A percentile compares a stretch with the other conserved stretches of the same genome.
These are phyloP conservation scores for Ifrita kowaldi DNA, from an alignment of 2,113 vertebrate genomes.

Conservation along the genomic window DNA sequence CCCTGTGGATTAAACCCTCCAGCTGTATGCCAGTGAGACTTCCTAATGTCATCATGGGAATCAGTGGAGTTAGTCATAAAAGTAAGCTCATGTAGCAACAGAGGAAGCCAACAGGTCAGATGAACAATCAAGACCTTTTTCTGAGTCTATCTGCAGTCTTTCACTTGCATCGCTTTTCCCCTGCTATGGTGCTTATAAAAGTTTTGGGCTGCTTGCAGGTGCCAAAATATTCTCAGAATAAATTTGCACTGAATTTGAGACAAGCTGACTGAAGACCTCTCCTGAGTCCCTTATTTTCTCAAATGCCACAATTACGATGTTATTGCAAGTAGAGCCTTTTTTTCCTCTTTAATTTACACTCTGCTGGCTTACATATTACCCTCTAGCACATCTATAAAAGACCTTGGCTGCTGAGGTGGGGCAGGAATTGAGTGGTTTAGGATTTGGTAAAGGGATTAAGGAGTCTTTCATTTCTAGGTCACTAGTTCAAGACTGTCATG, in stretches of 20 bases:
- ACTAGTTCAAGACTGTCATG: conserved; percentile 67
- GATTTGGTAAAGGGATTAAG: conserved; percentile 65
- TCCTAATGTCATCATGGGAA: background rate
- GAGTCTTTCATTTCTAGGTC: conserved; percentile 64
- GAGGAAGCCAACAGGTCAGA: conserved; percentile 49
- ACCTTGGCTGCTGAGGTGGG: conserved; percentile 45
- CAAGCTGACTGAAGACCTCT: conserved; percentile 64
- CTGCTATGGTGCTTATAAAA: conserved; percentile 50
- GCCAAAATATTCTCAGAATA: conserved; percentile 68
- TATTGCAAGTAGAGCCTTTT: conserved; percentile 50
- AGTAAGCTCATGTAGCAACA: background rate
- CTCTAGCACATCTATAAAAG: conserved; percentile 51
- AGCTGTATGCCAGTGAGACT: background rate
- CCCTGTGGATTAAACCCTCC: background rate
- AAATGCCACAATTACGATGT: conserved; percentile 55
- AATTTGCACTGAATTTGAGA: conserved; percentile 64
- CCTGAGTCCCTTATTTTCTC: conserved; percentile 63
- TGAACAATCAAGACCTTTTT: conserved; percentile 57
- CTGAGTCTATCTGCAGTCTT: conserved; percentile 60
- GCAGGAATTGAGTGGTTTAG: conserved; percentile 64
- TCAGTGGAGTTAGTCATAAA: background rate
- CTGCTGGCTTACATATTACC: conserved; percentile 39
- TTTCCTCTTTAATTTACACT: conserved; percentile 61
- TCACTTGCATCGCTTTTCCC: conserved; percentile 50
- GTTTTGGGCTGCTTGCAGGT: conserved; percentile 53